Base-by-base conservation (phyloP, 2,888 invertebrate species). In the Campoplex capitator region DNA sequence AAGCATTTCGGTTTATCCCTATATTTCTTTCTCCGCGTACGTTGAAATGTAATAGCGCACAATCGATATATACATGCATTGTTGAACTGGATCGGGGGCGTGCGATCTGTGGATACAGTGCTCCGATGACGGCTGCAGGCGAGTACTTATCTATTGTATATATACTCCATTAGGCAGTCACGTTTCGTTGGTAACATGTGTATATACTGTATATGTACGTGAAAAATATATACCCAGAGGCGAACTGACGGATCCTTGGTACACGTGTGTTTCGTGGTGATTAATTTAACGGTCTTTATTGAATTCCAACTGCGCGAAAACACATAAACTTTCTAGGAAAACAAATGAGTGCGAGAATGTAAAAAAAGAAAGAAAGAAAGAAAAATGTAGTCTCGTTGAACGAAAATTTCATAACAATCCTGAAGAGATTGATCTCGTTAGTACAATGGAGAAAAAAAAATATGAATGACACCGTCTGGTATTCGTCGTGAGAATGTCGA, bases 71-170 rank as follows among this genome's bases (percentile, higher is more conserved):
- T 35, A 54, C 35, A 38, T 35, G 38, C 35, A 18, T 38, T 73
- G 45, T 16, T 48, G 73, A 76, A 51, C 67, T 75, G 67, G 75
- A 80, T 80, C 75, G 28, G 71, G 48, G 71, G 65, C 70, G 58
- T 65, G 28, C 42, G 75, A 84, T 68, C 80, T 70, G 51, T 62
- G 70, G 48, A 71, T 51, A 16, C 51, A 42, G 68, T 74, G 68
- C 62, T 70, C 58, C 75, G 68, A 75, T 76, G 51, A 45, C 35
- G 56, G 28, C 75, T 32, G 62, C 38, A 70, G 62, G 71, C 75
- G 48, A 81, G 80, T 80, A 84, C 84, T 84, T 84, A 84, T 84
- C 75, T 56, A 35, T 78, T 48, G 51, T 73, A 23, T 70, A 23
- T 70, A 18, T 65, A 84, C 75, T 80, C 80, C 80, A 75, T 79